Evolutionary conservation across 2,797 vertebrate species (phyloP).

Genomic region (Girardinus metallicus): DNA sequence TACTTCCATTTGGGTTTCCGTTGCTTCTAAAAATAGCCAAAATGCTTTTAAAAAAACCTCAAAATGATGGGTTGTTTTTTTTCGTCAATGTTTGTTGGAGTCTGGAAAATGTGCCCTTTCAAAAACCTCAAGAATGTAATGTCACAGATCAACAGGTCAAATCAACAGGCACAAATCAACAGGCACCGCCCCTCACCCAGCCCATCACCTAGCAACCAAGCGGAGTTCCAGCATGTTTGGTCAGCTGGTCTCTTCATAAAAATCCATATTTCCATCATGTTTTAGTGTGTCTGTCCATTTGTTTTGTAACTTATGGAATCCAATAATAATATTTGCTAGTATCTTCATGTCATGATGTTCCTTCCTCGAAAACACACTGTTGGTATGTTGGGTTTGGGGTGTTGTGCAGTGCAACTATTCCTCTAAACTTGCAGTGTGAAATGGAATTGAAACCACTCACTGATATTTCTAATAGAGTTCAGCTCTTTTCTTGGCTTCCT

Average conservation of each 20-base stretch:
- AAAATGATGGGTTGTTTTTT: too few relatives aligned
- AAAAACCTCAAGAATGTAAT: too few relatives aligned
- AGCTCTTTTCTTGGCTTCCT: neutral
- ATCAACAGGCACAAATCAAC: too few relatives aligned
- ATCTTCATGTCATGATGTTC: neutral
- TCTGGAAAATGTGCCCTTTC: too few relatives aligned
- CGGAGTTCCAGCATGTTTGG: too few relatives aligned
- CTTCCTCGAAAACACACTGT: neutral
- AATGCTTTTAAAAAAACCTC: too few relatives aligned
- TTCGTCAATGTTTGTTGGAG: too few relatives aligned
- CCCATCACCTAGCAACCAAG: too few relatives aligned
- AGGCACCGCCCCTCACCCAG: too few relatives aligned
- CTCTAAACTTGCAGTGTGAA: neutral
- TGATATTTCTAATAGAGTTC: neutral
- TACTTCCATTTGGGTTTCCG: too few relatives aligned
- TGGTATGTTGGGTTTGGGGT: neutral
- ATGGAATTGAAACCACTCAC: neutral
- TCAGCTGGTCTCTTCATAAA: neutral
- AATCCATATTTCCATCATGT: neutral
- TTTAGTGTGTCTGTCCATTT: neutral
- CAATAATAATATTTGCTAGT: neutral
- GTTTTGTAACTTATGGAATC: neutral
- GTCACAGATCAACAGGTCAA: too few relatives aligned
- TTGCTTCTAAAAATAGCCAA: too few relatives aligned
- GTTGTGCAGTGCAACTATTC: neutral